A percentile compares a stretch with the other conserved stretches of the same genome.
phyloP scores from a whole-genome alignment of 2,888 invertebrate species.

The Cryptophagus acutangulus region DNA sequence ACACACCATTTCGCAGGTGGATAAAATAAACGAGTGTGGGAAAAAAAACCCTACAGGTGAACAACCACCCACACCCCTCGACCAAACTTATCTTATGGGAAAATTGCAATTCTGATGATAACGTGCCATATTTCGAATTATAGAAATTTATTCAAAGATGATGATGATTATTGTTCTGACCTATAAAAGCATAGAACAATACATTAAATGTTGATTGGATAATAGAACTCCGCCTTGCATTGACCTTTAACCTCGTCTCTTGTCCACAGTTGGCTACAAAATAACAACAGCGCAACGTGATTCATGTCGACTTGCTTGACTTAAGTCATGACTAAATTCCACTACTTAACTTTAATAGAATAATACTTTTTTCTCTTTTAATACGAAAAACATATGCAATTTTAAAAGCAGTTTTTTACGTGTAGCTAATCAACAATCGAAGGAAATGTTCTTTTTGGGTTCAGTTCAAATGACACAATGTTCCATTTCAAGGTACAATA shows the following conservation, averaged over 20 bases:
- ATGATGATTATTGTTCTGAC: constrained; percentile 19
- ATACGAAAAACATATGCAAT: not conserved
- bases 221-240: constrained; percentile 18
- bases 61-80: too few species aligned
- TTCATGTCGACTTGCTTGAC: constrained; percentile 1
- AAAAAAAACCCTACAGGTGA: too few species aligned
- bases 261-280: constrained; percentile 5
- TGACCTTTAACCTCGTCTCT: constrained; percentile 10
- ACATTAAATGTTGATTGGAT: constrained; percentile 27
- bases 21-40: too few species aligned
- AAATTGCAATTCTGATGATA: too few species aligned
- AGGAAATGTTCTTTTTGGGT: constrained; percentile 24
- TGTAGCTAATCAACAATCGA: constrained; percentile 33
- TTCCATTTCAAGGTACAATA: constrained; percentile 35
- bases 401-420: not conserved
- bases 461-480: constrained; percentile 32
- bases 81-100: too few species aligned
- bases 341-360: not conserved
- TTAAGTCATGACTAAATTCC: not conserved
- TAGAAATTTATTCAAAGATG: too few species aligned
- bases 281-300: too few species aligned
- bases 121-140: not conserved
- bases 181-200: constrained; percentile 26
- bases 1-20: too few species aligned
- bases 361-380: not conserved